A percentile compares a stretch with the other conserved stretches of the same genome.
phyloP scores from a whole-genome alignment of 2,888 invertebrate genomes.

The Drosophila picticornis region DNA sequence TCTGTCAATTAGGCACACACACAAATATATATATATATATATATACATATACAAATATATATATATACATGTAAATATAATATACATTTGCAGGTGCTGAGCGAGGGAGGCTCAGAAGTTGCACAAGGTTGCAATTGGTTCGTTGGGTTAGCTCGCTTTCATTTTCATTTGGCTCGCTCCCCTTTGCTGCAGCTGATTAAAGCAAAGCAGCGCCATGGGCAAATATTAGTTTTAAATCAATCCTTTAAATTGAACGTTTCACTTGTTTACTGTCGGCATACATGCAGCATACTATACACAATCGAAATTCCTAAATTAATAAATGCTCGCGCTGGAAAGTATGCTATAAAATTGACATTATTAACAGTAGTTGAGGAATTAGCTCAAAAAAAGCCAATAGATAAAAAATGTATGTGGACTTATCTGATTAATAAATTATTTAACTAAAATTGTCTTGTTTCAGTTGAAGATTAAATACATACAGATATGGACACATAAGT shows the following conservation, averaged over 20 bases:
- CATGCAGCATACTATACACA: constrained; percentile 1
- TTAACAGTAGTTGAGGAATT: neutral
- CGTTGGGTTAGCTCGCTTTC: constrained; percentile 49
- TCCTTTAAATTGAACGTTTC: constrained; percentile 39
- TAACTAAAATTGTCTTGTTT: neutral
- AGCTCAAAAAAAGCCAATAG: neutral
- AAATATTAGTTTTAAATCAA: constrained; percentile 60
- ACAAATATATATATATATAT: constrained; percentile 19
- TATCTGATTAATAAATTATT: neutral
- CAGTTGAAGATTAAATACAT: neutral
- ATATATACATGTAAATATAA: neutral
- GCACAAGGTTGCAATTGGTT: constrained; percentile 51
- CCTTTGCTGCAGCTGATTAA: constrained; percentile 43
- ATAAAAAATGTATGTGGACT: neutral
- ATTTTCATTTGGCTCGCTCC: constrained; percentile 52
- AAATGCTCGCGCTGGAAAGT: constrained; percentile 28
- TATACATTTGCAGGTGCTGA: constrained; percentile 1
- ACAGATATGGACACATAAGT: neutral
- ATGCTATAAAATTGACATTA: constrained; percentile 22
- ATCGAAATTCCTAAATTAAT: neutral
- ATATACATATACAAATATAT: neutral
- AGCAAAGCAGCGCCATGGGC: constrained; percentile 27
- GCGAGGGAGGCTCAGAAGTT: constrained; percentile 34
- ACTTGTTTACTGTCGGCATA: constrained; percentile 23
- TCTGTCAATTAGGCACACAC: constrained; percentile 63